Conservation (phyloP, 2,888 invertebrate species). For the Tryphoninae sp. region DNA sequence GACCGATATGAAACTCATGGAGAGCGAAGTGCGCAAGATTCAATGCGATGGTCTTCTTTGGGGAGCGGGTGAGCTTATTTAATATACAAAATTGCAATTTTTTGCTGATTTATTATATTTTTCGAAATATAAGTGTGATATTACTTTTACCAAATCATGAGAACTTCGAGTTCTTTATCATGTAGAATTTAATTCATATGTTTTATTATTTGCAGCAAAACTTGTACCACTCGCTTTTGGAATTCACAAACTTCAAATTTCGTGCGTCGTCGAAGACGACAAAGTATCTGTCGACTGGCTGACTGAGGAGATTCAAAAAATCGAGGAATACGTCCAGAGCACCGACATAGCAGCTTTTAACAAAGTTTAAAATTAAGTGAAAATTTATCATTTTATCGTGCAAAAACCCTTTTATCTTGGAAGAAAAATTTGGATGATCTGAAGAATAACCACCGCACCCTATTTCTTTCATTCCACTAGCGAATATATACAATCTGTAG, state of each 20-base stretch:
- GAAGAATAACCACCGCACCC: conserved; percentile 68
- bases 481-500: conserved; percentile 59
- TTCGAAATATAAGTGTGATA: too few species aligned
- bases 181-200: conserved; percentile 19
- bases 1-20: conserved; percentile 94
- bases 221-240: conserved; percentile 95
- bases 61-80: conserved; percentile 87
- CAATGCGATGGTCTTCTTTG: conserved; percentile 93
- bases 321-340: conserved; percentile 94
- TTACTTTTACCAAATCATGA: not conserved
- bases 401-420: conserved; percentile 34
- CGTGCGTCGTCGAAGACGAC: conserved; percentile 97
- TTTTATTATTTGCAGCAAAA: conserved; percentile 84
- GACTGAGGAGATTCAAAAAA: conserved; percentile 91
- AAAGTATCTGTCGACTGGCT: conserved; percentile 95
- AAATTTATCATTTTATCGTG: conserved; percentile 13
- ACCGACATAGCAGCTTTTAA: conserved; percentile 98
- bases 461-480: conserved; percentile 75
- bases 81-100: too few species aligned
- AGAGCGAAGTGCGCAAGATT: conserved; percentile 90
- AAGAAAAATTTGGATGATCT: conserved; percentile 34
- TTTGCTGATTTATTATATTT: too few species aligned
- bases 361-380: conserved; percentile 87
- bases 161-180: conserved; percentile 4
- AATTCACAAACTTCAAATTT: conserved; percentile 95